phyloP scores from a whole-genome alignment of 2,888 invertebrate species.

The Eurois occulta region DNA sequence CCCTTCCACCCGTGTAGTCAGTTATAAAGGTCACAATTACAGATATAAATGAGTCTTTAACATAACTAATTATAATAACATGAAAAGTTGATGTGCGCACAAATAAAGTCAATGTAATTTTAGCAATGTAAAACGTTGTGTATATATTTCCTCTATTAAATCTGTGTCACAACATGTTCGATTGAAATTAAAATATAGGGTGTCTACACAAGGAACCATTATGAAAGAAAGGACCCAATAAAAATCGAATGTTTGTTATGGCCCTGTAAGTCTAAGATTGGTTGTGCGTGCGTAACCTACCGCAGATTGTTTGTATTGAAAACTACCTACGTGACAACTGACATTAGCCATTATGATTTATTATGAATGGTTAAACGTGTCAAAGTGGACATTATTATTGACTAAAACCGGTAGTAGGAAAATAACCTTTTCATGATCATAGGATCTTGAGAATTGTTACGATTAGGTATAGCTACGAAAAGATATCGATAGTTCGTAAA shows the following conservation, averaged over 20 bases:
- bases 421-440: neutral
- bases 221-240: neutral
- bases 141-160: neutral
- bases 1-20: neutral
- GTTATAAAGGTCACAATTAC: neutral
- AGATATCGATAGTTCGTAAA: neutral
- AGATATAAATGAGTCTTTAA: neutral
- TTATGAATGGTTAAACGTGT: slow-evolving; percentile 20
- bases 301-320: slow-evolving; percentile 36
- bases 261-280: slow-evolving; percentile 17
- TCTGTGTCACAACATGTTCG: neutral
- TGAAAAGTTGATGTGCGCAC: neutral
- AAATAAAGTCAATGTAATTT: neutral
- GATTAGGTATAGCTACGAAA: neutral
- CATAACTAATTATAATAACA: neutral
- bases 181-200: neutral
- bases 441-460: neutral
- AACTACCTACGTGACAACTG: slow-evolving; percentile 44
- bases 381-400: neutral
- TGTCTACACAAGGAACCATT: neutral
- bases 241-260: slow-evolving; percentile 14
- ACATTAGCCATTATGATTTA: slow-evolving; percentile 6
- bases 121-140: neutral
- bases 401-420: neutral
- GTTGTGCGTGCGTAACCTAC: slow-evolving; percentile 40